These are phyloP conservation scores for Porites divaricata DNA, from an alignment of 92 coral and sea anemone species.

Conservation along the genomic window DNA sequence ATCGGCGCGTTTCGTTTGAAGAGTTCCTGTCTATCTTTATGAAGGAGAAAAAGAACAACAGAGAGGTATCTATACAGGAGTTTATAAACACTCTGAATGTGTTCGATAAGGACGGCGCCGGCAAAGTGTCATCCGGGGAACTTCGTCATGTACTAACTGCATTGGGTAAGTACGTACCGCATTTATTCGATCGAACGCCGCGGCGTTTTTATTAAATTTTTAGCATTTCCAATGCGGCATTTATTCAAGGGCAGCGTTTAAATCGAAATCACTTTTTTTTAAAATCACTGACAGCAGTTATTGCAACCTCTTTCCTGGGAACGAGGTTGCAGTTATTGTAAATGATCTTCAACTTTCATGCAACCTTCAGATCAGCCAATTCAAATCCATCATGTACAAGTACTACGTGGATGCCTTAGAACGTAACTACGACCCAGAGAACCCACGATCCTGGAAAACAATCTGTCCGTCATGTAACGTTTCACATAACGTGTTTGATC, in stretches of 20 bases:
- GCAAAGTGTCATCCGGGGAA: conserved; percentile 90
- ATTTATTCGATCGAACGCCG: neutral
- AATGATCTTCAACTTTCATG: too few relatives aligned
- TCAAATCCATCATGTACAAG: too few relatives aligned
- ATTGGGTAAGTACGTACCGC: conserved; percentile 64
- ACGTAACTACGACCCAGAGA: too few relatives aligned
- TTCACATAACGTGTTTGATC: too few relatives aligned
- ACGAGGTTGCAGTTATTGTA: too few relatives aligned
- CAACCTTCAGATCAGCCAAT: too few relatives aligned
- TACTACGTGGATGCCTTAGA: too few relatives aligned
- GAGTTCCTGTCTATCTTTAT: conserved; percentile 92
- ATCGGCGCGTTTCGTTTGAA: conserved; percentile 86
- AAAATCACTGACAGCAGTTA: neutral
- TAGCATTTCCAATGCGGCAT: conserved; percentile 22
- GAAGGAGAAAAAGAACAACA: conserved; percentile 72
- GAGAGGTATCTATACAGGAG: conserved; percentile 71
- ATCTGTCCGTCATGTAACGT: too few relatives aligned
- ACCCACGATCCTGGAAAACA: too few relatives aligned
- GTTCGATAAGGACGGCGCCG: conserved; percentile 93
- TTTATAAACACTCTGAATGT: conserved; percentile 90
- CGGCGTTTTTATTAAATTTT: neutral
- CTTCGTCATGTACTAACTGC: conserved; percentile 89
- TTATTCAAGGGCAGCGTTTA: conserved; percentile 62
- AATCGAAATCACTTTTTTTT: neutral
- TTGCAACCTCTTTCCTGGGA: neutral